Evolutionary conservation across 2,888 invertebrate species (phyloP).

Genomic region (Tetragnatha montana): DNA sequence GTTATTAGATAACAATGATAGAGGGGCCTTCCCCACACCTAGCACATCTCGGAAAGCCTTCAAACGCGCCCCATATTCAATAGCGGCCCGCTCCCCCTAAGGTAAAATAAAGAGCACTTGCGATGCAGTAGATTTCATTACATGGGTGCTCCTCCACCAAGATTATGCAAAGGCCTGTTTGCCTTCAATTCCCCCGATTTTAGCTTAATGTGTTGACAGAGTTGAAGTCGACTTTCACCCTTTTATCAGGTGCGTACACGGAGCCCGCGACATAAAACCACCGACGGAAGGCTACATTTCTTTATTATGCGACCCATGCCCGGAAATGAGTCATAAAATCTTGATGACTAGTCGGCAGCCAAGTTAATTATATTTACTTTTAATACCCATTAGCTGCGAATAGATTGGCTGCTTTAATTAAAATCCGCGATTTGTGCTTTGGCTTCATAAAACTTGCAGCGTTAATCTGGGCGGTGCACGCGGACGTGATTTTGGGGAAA

Average conservation of each 20-base stretch:
- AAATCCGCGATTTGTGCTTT: slow-evolving; percentile 68
- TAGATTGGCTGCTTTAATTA: slow-evolving; percentile 70
- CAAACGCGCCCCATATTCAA: not conserved
- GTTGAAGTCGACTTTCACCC: slow-evolving; percentile 25
- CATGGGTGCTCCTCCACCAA: not conserved
- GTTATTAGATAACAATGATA: no score
- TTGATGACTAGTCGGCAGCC: slow-evolving; percentile 67
- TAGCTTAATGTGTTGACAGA: slow-evolving; percentile 64
- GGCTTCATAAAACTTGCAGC: slow-evolving; percentile 68
- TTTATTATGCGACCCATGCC: slow-evolving; percentile 43
- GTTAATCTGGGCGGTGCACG: slow-evolving; percentile 51
- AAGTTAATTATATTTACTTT: slow-evolving; percentile 70
- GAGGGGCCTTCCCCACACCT: no score
- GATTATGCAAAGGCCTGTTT: slow-evolving; percentile 52
- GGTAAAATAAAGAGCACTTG: not conserved
- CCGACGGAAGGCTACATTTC: slow-evolving; percentile 26
- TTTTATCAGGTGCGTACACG: slow-evolving; percentile 55
- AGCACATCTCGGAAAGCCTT: no score
- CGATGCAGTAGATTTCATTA: slow-evolving; percentile 50
- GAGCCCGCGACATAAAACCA: slow-evolving; percentile 21
- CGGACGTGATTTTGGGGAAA: slow-evolving; percentile 57
- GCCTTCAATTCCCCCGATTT: slow-evolving; percentile 52
- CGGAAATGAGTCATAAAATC: slow-evolving; percentile 70
- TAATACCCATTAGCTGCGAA: slow-evolving; percentile 68
- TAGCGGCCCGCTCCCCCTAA: not conserved